Conservation (phyloP, 2,113 vertebrate genomes). For the Nesoenas mayeri region DNA sequence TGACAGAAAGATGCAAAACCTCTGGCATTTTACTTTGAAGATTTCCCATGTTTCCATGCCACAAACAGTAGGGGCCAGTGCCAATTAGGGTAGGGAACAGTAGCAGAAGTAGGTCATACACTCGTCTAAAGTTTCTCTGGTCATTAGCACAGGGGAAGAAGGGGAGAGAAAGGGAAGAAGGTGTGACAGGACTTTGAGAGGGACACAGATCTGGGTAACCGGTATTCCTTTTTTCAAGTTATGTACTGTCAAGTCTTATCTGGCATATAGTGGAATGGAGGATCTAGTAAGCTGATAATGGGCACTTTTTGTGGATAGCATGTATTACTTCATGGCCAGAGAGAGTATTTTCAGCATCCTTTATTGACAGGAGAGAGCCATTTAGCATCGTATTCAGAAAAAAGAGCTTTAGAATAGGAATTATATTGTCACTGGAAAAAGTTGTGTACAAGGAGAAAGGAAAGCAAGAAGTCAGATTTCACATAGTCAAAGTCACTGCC, state of each 20-base stretch:
- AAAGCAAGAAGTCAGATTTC: conserved; percentile 17
- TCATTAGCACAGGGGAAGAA: neutral
- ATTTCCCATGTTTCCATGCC: neutral
- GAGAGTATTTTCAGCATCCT: neutral
- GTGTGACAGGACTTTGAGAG: neutral
- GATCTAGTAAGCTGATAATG: neutral
- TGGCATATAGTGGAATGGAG: neutral
- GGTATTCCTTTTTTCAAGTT: neutral
- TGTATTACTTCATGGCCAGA: neutral
- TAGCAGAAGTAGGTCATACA: neutral
- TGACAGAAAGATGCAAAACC: neutral
- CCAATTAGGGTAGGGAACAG: neutral
- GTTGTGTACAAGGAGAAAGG: neutral
- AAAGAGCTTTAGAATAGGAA: neutral
- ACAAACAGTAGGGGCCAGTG: neutral
- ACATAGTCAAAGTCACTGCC: neutral
- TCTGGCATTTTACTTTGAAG: neutral
- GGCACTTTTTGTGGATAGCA: neutral
- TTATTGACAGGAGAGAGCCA: neutral
- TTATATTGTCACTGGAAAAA: neutral
- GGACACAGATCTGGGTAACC: neutral
- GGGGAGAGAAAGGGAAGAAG: neutral
- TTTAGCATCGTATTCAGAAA: neutral
- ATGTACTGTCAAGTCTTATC: neutral
- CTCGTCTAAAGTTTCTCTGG: neutral